These are phyloP conservation scores for Crocallis elinguaria DNA, from an alignment of 2,888 invertebrate species.

Conservation along the genomic window DNA sequence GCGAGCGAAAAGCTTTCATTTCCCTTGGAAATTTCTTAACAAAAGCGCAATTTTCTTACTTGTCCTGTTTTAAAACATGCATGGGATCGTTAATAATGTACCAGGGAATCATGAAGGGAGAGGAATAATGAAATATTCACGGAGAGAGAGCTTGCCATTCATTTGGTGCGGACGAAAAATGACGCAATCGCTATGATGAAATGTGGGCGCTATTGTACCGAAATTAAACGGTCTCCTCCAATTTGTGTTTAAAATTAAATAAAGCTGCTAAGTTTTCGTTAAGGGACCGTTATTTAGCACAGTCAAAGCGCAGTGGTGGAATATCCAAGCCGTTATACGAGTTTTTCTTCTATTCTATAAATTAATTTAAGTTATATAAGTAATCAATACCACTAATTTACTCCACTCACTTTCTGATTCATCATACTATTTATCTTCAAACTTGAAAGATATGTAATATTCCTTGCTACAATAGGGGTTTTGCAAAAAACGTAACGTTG, in stretches of 20 bases:
- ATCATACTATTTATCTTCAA: no score
- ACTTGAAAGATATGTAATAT: no score
- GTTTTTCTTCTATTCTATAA: no score
- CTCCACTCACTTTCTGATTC: no score
- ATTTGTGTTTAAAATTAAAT: slow-evolving; percentile 27
- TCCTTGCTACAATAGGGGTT: no score
- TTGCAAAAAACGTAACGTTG: no score
- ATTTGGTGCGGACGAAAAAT: slow-evolving; percentile 34
- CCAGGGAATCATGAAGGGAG: slow-evolving; percentile 52
- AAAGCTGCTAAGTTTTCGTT: slow-evolving; percentile 15
- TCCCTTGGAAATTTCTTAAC: slow-evolving; percentile 1
- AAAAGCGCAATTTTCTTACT: slow-evolving; percentile 22
- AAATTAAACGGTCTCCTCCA: slow-evolving; percentile 25
- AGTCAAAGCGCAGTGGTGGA: not conserved
- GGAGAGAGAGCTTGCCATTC: slow-evolving; percentile 33
- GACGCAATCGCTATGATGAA: slow-evolving; percentile 29
- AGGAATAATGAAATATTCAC: slow-evolving; percentile 59
- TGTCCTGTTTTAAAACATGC: slow-evolving; percentile 40
- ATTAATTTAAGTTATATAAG: no score
- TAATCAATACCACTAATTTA: no score
- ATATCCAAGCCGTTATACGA: no score
- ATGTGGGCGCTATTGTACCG: slow-evolving; percentile 25
- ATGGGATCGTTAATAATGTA: slow-evolving; percentile 57
- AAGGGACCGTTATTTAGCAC: slow-evolving; percentile 6
- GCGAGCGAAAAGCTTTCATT: not conserved